A percentile compares a stretch with the other conserved stretches of the same genome.
phyloP scores from a whole-genome alignment of 2,888 invertebrate genomes.

The Philonicus albiceps region DNA sequence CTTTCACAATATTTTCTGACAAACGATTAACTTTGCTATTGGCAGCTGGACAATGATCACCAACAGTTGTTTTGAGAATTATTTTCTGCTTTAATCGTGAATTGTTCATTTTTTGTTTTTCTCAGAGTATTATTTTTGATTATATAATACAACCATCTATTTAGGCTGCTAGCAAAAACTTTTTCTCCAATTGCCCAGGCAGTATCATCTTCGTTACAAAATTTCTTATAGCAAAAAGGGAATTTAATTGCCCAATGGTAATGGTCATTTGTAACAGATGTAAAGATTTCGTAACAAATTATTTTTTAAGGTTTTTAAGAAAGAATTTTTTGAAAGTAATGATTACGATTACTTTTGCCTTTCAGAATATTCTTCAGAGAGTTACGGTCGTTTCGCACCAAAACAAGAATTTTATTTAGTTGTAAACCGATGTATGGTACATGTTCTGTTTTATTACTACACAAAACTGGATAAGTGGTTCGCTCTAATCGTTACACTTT shows the following conservation, averaged over 20 bases:
- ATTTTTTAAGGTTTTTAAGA: not conserved
- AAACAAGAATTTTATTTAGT: no score
- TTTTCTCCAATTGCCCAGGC: not conserved
- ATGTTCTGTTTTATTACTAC: no score
- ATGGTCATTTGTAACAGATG: not conserved
- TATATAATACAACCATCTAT: not conserved
- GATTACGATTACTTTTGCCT: not conserved
- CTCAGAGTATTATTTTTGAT: not conserved
- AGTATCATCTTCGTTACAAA: not conserved
- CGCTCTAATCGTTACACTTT: no score
- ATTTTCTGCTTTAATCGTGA: not conserved
- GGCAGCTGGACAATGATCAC: not conserved
- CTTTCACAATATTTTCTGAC: not conserved
- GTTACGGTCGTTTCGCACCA: not conserved
- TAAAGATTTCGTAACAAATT: not conserved
- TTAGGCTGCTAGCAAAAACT: not conserved
- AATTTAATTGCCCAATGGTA: not conserved
- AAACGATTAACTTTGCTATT: not conserved
- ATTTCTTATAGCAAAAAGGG: not conserved
- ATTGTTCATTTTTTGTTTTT: not conserved
- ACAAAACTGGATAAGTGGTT: no score
- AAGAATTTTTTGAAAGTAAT: not conserved
- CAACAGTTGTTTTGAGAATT: not conserved
- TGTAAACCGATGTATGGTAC: no score
- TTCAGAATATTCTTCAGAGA: not conserved